A percentile compares a stretch with the other conserved stretches of the same genome.
Conservation (phyloP, 1,140 invertebrate genomes). For the Apis laboriosa region DNA sequence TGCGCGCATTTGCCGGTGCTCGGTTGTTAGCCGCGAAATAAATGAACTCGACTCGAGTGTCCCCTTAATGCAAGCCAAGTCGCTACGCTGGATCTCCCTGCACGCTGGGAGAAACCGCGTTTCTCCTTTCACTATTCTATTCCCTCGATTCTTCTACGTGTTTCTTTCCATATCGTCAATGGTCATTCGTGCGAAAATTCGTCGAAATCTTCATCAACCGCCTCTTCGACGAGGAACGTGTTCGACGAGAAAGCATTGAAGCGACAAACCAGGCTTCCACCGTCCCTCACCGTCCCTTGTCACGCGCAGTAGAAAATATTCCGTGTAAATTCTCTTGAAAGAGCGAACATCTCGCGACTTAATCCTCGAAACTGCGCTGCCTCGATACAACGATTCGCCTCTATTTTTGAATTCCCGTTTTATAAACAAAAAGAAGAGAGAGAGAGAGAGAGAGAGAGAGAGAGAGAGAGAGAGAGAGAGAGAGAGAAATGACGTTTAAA, state of each 20-base stretch:
- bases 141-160: background rate
- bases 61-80: background rate
- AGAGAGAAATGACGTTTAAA: background rate
- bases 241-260: too few species aligned
- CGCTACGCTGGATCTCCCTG: background rate
- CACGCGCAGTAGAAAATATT: background rate
- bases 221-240: too few species aligned
- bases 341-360: background rate
- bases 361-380: too few species aligned
- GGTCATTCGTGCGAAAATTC: too few species aligned
- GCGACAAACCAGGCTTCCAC: background rate
- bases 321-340: background rate
- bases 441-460: too few species aligned
- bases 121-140: background rate
- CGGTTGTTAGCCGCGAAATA: conserved; percentile 15
- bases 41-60: conserved; percentile 16
- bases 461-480: too few species aligned
- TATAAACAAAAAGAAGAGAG: background rate
- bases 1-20: conserved; percentile 11
- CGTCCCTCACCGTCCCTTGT: background rate
- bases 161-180: background rate
- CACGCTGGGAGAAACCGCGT: background rate
- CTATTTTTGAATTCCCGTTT: background rate
- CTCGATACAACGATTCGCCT: background rate
- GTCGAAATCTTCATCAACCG: background rate